phyloP scores from a whole-genome alignment of 2,797 vertebrate genomes.

The Phrynocephalus guinanensis region DNA sequence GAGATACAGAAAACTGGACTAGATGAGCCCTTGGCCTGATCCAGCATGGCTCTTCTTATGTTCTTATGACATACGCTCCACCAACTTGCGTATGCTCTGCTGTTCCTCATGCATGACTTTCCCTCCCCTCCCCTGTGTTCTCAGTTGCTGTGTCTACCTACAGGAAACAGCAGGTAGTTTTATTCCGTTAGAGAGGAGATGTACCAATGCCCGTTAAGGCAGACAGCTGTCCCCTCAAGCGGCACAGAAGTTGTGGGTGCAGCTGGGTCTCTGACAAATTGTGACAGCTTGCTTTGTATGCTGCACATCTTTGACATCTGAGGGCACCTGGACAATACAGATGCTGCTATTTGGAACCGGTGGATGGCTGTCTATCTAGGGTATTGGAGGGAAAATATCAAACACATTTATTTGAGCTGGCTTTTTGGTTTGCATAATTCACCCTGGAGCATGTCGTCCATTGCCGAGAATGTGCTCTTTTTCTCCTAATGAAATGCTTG shows the following conservation, averaged over 20 bases:
- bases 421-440: constrained; percentile 8
- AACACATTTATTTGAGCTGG: neutral
- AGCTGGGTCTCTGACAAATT: neutral
- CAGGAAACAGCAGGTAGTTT: constrained; percentile 38
- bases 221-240: constrained; percentile 5
- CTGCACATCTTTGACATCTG: neutral
- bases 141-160: neutral
- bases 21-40: no score
- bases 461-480: neutral
- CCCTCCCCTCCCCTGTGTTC: neutral
- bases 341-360: neutral
- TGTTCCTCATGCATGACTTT: constrained; percentile 10
- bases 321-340: constrained; percentile 1
- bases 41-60: no score
- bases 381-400: neutral
- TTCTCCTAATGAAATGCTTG: constrained; percentile 1
- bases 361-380: neutral
- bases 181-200: neutral
- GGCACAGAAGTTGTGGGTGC: constrained; percentile 28
- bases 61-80: neutral
- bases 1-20: no score
- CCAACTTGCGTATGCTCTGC: constrained; percentile 26
- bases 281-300: neutral
- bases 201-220: constrained; percentile 1
- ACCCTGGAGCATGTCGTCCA: neutral